These are phyloP conservation scores for Orthosia incerta DNA, from an alignment of 2,888 invertebrate species.

Conservation along the genomic window DNA sequence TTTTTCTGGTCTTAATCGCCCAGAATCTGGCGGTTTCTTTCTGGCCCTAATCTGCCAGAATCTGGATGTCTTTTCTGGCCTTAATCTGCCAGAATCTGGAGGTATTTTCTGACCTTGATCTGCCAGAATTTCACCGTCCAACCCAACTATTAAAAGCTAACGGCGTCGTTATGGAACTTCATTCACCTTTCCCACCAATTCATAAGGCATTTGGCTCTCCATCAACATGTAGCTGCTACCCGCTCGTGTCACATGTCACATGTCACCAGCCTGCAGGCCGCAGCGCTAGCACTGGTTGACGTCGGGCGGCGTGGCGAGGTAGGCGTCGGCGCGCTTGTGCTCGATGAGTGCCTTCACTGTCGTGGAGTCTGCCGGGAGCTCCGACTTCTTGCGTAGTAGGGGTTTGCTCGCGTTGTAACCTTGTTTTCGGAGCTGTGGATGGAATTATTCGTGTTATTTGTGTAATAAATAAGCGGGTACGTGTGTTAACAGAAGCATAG, in stretches of 20 bases:
- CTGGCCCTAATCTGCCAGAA: too few relatives aligned
- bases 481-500: too few relatives aligned
- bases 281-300: conserved; percentile 95
- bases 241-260: too few relatives aligned
- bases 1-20: too few relatives aligned
- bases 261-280: too few relatives aligned
- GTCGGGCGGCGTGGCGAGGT: conserved; percentile 96
- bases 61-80: too few relatives aligned
- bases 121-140: too few relatives aligned
- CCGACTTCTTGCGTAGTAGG: conserved; percentile 97
- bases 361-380: conserved; percentile 97
- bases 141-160: not conserved
- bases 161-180: conserved; percentile 2
- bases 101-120: too few relatives aligned
- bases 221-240: not conserved
- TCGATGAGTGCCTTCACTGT: conserved; percentile 97
- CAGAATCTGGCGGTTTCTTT: too few relatives aligned
- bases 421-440: conserved; percentile 90
- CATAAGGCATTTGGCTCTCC: conserved; percentile 25
- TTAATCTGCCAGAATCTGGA: too few relatives aligned
- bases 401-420: conserved; percentile 95
- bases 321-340: conserved; percentile 98
- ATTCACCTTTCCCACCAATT: conserved; percentile 2
- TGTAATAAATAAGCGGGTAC: not conserved
- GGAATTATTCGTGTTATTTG: not conserved